Conservation (phyloP, 1,140 invertebrate genomes). For the Drosophila albomicans region DNA sequence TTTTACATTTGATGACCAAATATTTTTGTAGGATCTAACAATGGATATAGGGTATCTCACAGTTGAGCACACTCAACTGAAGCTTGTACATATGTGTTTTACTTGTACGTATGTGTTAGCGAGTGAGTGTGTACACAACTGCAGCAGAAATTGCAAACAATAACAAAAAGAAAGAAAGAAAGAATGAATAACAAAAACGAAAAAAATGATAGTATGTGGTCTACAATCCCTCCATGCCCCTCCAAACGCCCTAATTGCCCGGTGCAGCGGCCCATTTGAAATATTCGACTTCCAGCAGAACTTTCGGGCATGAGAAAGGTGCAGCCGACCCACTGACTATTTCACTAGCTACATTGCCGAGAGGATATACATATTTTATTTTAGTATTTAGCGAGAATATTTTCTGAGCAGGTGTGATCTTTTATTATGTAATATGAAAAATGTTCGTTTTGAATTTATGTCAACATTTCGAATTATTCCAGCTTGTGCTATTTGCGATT, state of each 20-base stretch:
- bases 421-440: neutral
- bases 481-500: neutral
- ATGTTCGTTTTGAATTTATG: neutral
- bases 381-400: neutral
- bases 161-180: conserved; percentile 42
- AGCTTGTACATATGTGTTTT: no score
- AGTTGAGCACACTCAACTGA: no score
- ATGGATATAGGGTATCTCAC: no score
- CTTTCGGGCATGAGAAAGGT: conserved; percentile 3
- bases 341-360: neutral
- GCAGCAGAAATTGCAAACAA: conserved; percentile 73
- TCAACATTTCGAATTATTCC: neutral
- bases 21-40: no score
- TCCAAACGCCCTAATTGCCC: conserved; percentile 58
- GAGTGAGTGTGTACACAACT: conserved; percentile 38
- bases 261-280: conserved; percentile 30
- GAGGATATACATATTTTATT: no score
- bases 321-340: conserved; percentile 1
- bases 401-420: neutral
- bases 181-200: conserved; percentile 32
- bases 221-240: conserved; percentile 39
- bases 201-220: conserved; percentile 56
- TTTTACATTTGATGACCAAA: no score
- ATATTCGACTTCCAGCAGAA: conserved; percentile 25
- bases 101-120: conserved; percentile 10